phyloP scores from a whole-genome alignment of 2,797 vertebrate genomes.

The Parauchenoglanis punctatus region DNA sequence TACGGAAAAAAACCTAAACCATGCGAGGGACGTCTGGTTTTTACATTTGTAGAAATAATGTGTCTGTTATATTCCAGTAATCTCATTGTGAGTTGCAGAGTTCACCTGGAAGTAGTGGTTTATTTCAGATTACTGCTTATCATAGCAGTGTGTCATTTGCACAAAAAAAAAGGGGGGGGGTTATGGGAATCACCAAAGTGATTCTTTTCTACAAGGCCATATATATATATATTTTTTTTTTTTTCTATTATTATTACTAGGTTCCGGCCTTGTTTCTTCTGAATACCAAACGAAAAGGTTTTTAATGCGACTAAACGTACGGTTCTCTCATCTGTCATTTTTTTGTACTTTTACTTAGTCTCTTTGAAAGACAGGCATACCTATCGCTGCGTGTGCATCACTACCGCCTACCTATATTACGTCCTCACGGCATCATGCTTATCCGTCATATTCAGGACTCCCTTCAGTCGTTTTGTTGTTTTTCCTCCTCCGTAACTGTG shows the following conservation, averaged over 20 bases:
- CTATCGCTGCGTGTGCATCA: not conserved
- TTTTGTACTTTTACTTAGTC: not conserved
- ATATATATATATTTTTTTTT: too few species aligned
- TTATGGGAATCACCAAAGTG: not conserved
- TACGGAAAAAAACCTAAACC: slow-evolving; percentile 49
- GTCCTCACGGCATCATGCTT: too few species aligned
- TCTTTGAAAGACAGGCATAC: not conserved
- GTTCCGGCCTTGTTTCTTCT: not conserved
- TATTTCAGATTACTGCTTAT: not conserved
- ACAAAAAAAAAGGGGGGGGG: too few species aligned
- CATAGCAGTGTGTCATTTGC: not conserved
- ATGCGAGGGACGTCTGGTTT: not conserved
- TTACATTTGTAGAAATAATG: not conserved
- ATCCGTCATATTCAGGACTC: not conserved
- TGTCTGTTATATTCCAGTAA: not conserved
- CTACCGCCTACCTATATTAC: not conserved
- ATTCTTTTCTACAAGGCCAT: too few species aligned
- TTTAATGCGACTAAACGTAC: too few species aligned
- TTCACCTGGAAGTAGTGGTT: not conserved
- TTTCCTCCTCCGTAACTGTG: not conserved
- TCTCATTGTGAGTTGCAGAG: not conserved
- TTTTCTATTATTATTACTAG: too few species aligned
- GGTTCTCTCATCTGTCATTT: too few species aligned
- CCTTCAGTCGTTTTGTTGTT: not conserved
- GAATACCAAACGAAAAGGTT: too few species aligned